Evolutionary conservation across 2,113 vertebrate genomes (phyloP), one percentile per base, ranked within the genome.

Genomic region (Diphyllodes magnificus): DNA sequence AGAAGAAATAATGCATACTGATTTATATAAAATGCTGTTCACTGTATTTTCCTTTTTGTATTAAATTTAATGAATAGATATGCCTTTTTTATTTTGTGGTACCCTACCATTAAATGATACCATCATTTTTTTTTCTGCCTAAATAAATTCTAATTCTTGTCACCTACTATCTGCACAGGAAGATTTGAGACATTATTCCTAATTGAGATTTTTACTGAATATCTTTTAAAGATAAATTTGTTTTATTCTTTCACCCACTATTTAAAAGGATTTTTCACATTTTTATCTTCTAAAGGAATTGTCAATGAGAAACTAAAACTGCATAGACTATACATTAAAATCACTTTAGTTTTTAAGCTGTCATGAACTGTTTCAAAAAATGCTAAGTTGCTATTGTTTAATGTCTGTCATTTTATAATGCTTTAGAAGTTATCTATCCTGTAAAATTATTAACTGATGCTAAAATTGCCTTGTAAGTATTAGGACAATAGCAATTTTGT

Each of bases 391-490:
- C 98, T 98, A 98, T 98, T 98, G 98, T 98, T 98, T 98, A 99
- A 98, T 98, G 98, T 98, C 98, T 99, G 98, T 98, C 98, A 98
- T 98, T 98, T 98, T 98, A 98, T 98, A 98, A 98, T 98, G 98
- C 98, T 98, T 98, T 98, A 98, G 98, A 98, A 98, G 98, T 98
- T 98, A 98, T 98, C 98, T 98, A 98, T 98, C 98, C 98, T 98
- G 98, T 98, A 98, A 98, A 98, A 99, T 98, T 98, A 98, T 98
- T 98, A 98, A 98, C 98, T 98, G 98, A 98, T 98, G 98, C 98
- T 98, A 98, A 98, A 98, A 99, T 98, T 98, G 98, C 97, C 98
- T 98, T 98, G 98, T 98, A 98, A 99, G 98, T 99, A 99, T 99
- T 98, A 98, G 98, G 98, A 98, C 98, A 99, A 99, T 98, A 98